A percentile compares a stretch with the other conserved stretches of the same genome.
phyloP scores from a whole-genome alignment of 2,888 invertebrate genomes.

The Synergus laeviventris region DNA sequence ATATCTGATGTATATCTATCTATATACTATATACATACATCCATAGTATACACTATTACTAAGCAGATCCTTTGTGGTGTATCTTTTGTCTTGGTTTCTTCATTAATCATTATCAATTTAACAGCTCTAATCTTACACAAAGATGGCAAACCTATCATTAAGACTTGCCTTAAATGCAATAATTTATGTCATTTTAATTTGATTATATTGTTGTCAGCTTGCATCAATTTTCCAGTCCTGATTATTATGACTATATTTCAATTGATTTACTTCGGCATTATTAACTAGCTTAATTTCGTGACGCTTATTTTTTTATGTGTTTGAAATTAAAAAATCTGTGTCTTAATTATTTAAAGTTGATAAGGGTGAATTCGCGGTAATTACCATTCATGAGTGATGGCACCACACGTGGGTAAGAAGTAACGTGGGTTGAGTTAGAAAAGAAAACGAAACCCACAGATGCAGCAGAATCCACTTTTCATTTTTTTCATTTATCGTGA shows the following conservation, averaged over 20 bases:
- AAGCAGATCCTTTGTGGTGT: neutral
- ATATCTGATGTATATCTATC: conserved; percentile 5
- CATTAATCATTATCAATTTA: neutral
- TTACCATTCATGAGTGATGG: conserved; percentile 59
- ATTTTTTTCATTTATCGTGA: no score
- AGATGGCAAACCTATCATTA: neutral
- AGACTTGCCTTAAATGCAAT: neutral
- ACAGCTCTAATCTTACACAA: neutral
- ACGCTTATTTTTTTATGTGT: neutral
- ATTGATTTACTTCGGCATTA: neutral
- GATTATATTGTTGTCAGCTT: no score
- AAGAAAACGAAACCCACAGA: conserved; percentile 52
- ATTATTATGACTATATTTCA: neutral
- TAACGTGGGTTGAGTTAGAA: conserved; percentile 58
- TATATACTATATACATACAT: neutral
- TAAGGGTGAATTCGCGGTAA: conserved; percentile 45
- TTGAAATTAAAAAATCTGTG: neutral
- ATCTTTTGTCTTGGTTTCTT: neutral
- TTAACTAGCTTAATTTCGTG: neutral
- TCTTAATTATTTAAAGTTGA: neutral
- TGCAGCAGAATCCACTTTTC: conserved; percentile 44
- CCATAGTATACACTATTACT: neutral
- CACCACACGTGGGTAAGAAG: conserved; percentile 60
- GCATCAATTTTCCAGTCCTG: neutral
- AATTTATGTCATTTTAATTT: neutral